These are phyloP conservation scores for Agapostemon virescens DNA, from an alignment of 2,888 invertebrate species.

Conservation along the genomic window DNA sequence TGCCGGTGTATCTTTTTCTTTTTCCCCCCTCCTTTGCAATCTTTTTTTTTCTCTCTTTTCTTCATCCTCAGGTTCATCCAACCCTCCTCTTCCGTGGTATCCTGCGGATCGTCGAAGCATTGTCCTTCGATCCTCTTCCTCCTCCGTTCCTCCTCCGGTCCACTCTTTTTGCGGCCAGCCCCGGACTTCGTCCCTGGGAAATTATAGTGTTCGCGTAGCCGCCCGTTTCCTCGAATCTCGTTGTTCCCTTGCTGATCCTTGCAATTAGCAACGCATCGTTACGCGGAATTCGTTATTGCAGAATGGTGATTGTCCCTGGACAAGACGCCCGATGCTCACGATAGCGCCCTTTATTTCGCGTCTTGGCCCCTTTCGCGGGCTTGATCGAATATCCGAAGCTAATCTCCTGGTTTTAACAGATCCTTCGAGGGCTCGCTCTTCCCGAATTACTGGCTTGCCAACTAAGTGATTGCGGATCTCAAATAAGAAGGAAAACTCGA, in stretches of 20 bases:
- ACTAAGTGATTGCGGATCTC: too few relatives aligned
- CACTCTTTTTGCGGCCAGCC: conserved; percentile 30
- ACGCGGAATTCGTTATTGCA: conserved; percentile 39
- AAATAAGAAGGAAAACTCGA: too few relatives aligned
- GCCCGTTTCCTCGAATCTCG: conserved; percentile 42
- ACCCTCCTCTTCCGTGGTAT: neutral
- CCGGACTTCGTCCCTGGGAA: conserved; percentile 27
- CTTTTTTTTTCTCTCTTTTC: neutral
- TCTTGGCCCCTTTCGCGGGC: neutral
- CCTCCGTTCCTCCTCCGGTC: neutral
- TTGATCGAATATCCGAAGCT: neutral
- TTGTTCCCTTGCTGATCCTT: neutral
- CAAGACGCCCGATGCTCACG: neutral
- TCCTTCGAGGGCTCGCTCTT: too few relatives aligned
- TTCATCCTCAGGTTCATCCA: neutral
- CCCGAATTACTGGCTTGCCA: too few relatives aligned
- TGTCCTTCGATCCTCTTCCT: conserved; percentile 27
- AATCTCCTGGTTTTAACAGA: neutral
- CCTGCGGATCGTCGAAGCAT: conserved; percentile 25
- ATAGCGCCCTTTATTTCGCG: neutral
- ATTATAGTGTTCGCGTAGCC: conserved; percentile 35
- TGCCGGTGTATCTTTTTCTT: conserved; percentile 1
- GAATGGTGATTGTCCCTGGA: conserved; percentile 12
- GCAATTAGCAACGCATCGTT: conserved; percentile 36
- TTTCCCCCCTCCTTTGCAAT: neutral